Percentiles rank a stretch among this genome's conserved stretches.
Conservation (phyloP, 2,888 invertebrate species). For the Proisotoma minuta region DNA sequence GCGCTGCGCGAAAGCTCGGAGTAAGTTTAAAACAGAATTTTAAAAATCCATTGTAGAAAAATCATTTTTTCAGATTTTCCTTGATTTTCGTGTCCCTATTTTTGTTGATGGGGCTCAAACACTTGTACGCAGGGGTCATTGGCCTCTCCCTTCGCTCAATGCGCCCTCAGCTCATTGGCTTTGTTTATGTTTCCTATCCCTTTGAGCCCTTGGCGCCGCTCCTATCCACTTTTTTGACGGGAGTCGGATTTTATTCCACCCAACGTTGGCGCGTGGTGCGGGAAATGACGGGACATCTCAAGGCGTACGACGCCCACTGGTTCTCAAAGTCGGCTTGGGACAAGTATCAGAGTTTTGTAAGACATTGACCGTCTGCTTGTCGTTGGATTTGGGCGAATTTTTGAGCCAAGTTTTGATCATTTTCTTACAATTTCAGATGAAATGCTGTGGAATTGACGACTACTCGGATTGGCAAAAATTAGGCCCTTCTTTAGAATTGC, state of each 20-base stretch:
- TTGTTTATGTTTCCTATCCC: conserved; percentile 11
- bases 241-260: conserved; percentile 17
- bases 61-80: too few species aligned
- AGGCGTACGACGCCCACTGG: conserved; percentile 21
- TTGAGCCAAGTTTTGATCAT: neutral
- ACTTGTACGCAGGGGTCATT: conserved; percentile 18
- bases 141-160: conserved; percentile 17
- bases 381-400: too few species aligned
- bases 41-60: too few species aligned
- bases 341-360: conserved; percentile 19
- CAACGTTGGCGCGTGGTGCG: conserved; percentile 16
- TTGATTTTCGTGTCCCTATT: conserved; percentile 15
- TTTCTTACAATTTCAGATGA: conserved; percentile 13
- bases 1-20: conserved; percentile 25
- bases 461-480: conserved; percentile 18
- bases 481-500: conserved; percentile 13
- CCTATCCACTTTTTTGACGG: conserved; percentile 13
- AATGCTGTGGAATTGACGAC: conserved; percentile 19
- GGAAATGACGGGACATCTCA: conserved; percentile 21
- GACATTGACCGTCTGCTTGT: neutral
- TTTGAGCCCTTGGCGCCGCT: conserved; percentile 18
- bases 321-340: conserved; percentile 23
- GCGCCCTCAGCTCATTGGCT: conserved; percentile 20
- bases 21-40: too few species aligned
- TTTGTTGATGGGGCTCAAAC: conserved; percentile 18